These are phyloP conservation scores for Hypsibius dujardini DNA, from an alignment of 1,140 invertebrate genomes.

Conservation along the genomic window DNA sequence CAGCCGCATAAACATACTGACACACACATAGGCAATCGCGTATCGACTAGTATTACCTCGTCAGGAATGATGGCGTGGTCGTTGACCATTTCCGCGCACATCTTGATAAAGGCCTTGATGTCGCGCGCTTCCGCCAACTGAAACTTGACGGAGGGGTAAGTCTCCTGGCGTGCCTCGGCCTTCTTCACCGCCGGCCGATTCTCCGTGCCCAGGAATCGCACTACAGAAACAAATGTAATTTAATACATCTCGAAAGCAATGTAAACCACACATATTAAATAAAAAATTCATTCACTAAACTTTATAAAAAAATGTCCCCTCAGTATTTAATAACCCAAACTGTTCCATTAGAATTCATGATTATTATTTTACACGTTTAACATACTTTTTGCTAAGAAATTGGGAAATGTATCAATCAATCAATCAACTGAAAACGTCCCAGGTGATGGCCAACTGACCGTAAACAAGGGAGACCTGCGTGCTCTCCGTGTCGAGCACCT, in stretches of 20 bases:
- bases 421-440: not conserved
- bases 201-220: conserved; percentile 6
- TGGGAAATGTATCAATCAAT: too few species aligned
- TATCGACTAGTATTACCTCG: not conserved
- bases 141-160: conserved; percentile 7
- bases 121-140: not conserved
- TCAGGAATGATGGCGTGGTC: not conserved
- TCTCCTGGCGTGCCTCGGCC: not conserved
- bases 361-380: too few species aligned
- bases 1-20: too few species aligned
- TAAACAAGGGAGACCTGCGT: not conserved
- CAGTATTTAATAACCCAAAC: too few species aligned
- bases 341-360: too few species aligned
- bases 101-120: not conserved
- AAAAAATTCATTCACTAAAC: too few species aligned
- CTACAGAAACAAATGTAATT: not conserved
- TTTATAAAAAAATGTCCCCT: too few species aligned
- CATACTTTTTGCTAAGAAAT: too few species aligned
- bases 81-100: conserved; percentile 3
- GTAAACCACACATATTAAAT: too few species aligned
- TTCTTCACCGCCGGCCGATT: not conserved
- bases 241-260: too few species aligned
- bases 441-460: not conserved
- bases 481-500: not conserved
- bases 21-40: too few species aligned